Evolutionary conservation across 2,888 invertebrate genomes (phyloP).

Genomic region (Ceramica pisi): DNA sequence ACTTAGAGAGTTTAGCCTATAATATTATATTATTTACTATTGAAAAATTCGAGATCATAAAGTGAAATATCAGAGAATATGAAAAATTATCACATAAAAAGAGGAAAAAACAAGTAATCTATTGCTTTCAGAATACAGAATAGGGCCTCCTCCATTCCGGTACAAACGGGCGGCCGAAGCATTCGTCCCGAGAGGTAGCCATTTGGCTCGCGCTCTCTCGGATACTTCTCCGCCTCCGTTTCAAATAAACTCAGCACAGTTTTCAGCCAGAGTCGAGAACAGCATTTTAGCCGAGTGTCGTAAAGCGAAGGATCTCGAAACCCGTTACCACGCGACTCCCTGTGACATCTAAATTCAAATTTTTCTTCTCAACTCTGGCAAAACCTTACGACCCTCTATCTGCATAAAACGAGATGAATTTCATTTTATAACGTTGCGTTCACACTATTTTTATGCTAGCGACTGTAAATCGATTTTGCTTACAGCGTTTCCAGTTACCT

Average conservation of each 20-base stretch:
- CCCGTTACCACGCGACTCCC: slow-evolving; percentile 81
- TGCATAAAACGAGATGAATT: slow-evolving; percentile 85
- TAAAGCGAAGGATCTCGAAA: slow-evolving; percentile 84
- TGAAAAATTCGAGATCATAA: too few species aligned
- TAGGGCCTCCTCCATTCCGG: slow-evolving; percentile 78
- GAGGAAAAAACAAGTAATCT: background rate
- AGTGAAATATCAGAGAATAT: rapidly evolving
- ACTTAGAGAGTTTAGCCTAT: background rate
- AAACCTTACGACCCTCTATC: slow-evolving; percentile 81
- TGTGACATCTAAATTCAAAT: slow-evolving; percentile 89
- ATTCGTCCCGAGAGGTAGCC: slow-evolving; percentile 85
- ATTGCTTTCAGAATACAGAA: slow-evolving; percentile 73
- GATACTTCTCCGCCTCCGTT: slow-evolving; percentile 84
- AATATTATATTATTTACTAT: background rate
- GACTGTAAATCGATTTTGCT: slow-evolving; percentile 71
- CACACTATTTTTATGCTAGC: slow-evolving; percentile 75
- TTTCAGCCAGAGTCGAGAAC: slow-evolving; percentile 84
- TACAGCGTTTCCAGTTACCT: slow-evolving; percentile 56
- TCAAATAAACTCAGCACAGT: slow-evolving; percentile 86
- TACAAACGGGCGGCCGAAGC: slow-evolving; percentile 85
- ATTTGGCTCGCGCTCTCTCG: slow-evolving; percentile 84
- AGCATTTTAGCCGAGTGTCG: slow-evolving; percentile 87
- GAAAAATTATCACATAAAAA: background rate
- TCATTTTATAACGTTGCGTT: slow-evolving; percentile 81
- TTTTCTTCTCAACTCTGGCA: slow-evolving; percentile 79